Base-by-base conservation (phyloP, 2,888 invertebrate species). In the Ypsolopha scabrella region DNA sequence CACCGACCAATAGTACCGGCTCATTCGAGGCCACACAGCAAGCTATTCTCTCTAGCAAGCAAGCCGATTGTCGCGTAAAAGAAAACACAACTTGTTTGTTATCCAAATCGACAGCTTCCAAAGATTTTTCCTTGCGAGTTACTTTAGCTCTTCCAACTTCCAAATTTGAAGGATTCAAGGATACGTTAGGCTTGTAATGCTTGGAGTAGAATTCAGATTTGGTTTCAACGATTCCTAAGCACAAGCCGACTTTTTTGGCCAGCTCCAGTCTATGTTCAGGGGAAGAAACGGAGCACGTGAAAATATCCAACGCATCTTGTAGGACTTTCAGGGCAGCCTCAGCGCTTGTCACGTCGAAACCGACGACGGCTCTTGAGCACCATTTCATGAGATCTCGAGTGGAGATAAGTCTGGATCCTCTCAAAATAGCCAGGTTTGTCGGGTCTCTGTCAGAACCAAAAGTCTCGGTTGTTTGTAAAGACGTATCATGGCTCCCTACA, bases 1-100 rank as follows among this genome's bases (percentile, higher is more conserved):
- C 99, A 35, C 99, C 99, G 0, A 99, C 98, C 6, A 99, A 83
- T 6, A 99, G 81, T 1, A 98, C 94, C 0, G 99, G 96, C 70
- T 99, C 99, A 48, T 91, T 90, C 49, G 93, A 89, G 0, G 85
- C 86, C 0, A 98, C 91, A 67, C 96, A 95, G 55, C 94, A 93
- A 14, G 95, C 92, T 50, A 99, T 92, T 33, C 93, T 90, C 80
- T 99, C 99, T 41, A 99, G 77, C 47, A 97, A 87, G 67, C 92
- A 92, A 0, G 93, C 90, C 0, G 96, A 91, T 52, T 93, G 92
- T 38, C 94, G 89, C 0, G 97, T 97, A 64, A 94, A 94, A 0
- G 94, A 95, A 78, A 94, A 96, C 33, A 90, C 92, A 0, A 73
- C 70, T 60, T 85, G 85, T 57, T 78, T 86, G 36, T 57, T 73